phyloP scores from a whole-genome alignment of 2,888 invertebrate species.

The Caenorhabditis wallacei region DNA sequence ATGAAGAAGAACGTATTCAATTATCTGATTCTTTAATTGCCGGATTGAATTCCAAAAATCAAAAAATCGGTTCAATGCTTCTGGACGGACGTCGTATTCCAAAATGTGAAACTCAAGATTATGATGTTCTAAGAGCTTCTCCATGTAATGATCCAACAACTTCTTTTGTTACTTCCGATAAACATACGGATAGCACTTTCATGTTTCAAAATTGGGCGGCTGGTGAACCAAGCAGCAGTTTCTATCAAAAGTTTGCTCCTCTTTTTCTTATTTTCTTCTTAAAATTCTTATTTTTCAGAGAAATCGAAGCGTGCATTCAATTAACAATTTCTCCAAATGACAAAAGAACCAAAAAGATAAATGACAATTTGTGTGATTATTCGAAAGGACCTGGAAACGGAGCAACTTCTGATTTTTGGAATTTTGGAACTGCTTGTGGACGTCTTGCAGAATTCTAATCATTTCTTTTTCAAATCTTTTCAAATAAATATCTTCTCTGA shows the following conservation, averaged over 20 bases:
- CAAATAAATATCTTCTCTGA: not conserved
- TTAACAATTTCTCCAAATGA: conserved; percentile 18
- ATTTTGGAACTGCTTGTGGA: conserved; percentile 31
- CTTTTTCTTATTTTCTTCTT: too few relatives aligned
- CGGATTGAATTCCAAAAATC: not conserved
- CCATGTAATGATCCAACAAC: conserved; percentile 19
- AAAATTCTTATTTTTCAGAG: conserved; percentile 6
- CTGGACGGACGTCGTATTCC: conserved; percentile 30
- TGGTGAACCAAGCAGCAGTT: conserved; percentile 25
- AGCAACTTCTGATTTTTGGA: conserved; percentile 21
- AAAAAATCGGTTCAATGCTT: conserved; percentile 8
- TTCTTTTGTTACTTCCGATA: conserved; percentile 23
- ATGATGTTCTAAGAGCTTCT: conserved; percentile 4
- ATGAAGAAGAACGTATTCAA: conserved; percentile 25
- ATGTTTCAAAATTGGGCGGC: conserved; percentile 32
- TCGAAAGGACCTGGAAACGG: conserved; percentile 8
- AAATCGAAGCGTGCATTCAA: conserved; percentile 26
- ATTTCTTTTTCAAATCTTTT: not conserved
- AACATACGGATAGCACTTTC: conserved; percentile 40
- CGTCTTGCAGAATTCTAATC: conserved; percentile 25
- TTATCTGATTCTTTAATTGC: not conserved
- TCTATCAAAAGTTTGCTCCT: conserved; percentile 17
- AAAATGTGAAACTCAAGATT: conserved; percentile 9
- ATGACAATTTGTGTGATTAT: conserved; percentile 33
- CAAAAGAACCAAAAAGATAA: conserved; percentile 6